Conservation (phyloP, 2,888 invertebrate species). For the Diaperis boleti region DNA sequence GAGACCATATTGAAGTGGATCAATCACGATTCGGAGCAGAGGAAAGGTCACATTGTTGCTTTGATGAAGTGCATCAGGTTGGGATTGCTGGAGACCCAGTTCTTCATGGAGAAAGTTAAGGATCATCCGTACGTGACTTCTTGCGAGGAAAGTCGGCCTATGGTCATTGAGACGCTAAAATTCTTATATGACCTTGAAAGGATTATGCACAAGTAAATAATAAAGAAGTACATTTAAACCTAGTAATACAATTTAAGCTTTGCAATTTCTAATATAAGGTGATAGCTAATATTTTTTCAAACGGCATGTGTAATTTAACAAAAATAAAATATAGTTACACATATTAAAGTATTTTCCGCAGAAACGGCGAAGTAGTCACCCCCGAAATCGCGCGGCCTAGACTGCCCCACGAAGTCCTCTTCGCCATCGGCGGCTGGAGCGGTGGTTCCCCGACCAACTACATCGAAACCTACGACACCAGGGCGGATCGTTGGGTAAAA, state of each 20-base stretch:
- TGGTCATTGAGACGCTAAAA: constrained; percentile 91
- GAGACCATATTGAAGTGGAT: constrained; percentile 90
- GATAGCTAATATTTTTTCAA: too few relatives aligned
- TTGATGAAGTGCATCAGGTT: constrained; percentile 85
- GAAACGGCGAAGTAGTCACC: constrained; percentile 85
- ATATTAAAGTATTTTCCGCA: constrained; percentile 52
- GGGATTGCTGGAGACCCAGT: constrained; percentile 87
- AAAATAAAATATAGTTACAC: too few relatives aligned
- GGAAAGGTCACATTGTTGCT: constrained; percentile 81
- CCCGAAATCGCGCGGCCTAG: constrained; percentile 86
- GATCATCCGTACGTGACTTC: constrained; percentile 88
- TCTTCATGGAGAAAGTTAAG: constrained; percentile 91
- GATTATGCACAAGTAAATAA: constrained; percentile 72
- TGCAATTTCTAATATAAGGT: too few relatives aligned
- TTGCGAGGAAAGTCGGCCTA: constrained; percentile 86
- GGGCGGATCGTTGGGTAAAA: constrained; percentile 91
- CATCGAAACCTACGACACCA: constrained; percentile 90
- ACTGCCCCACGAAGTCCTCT: constrained; percentile 89
- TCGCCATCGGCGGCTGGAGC: constrained; percentile 87
- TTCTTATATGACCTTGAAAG: constrained; percentile 94
- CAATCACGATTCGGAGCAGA: constrained; percentile 77
- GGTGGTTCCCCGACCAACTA: constrained; percentile 80
- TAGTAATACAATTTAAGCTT: too few relatives aligned
- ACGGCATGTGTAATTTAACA: too few relatives aligned
- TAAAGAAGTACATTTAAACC: too few relatives aligned